Conservation (phyloP, 2,113 vertebrate genomes). For the Tyto alba region DNA sequence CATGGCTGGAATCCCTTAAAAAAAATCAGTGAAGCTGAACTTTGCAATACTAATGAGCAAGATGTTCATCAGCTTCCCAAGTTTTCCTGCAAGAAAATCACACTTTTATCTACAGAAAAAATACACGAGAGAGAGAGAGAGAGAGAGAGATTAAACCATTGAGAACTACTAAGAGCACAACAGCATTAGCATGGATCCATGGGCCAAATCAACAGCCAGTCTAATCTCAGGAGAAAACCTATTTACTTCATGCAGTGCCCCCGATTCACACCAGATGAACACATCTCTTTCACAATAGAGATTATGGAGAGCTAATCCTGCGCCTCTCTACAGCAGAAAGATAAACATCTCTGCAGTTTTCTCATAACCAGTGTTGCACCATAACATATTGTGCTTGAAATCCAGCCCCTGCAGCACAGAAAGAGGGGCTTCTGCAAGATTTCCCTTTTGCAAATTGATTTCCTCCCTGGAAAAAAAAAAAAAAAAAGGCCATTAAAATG, state of each 20-base stretch:
- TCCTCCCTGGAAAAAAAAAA: background rate
- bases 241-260: background rate
- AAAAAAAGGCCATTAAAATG: background rate
- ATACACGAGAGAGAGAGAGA: background rate
- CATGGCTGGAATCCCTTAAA: background rate
- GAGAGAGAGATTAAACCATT: background rate
- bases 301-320: background rate
- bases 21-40: background rate
- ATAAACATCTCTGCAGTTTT: background rate
- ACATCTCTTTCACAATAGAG: background rate
- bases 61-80: background rate
- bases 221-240: background rate
- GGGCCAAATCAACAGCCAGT: background rate
- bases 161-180: background rate
- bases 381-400: background rate
- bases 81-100: background rate
- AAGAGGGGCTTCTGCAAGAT: background rate
- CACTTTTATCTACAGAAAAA: background rate
- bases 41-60: background rate
- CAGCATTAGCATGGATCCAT: background rate
- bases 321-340: background rate
- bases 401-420: background rate
- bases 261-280: background rate
- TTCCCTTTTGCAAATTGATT: background rate
- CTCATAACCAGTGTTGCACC: background rate